phyloP scores from a whole-genome alignment of 2,797 vertebrate genomes.

The Morus bassanus region DNA sequence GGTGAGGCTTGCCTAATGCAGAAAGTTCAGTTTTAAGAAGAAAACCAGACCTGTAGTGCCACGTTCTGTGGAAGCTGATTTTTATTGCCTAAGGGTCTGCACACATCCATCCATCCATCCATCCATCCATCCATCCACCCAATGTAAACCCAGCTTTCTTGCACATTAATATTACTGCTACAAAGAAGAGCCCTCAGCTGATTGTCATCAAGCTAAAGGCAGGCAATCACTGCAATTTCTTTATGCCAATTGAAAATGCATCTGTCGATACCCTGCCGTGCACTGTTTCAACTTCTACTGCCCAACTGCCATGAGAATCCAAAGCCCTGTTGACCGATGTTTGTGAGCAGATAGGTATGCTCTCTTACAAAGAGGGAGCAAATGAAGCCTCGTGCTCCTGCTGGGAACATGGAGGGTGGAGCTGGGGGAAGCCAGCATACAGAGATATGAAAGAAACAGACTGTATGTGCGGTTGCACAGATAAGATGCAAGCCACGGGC shows the following conservation, averaged over 20 bases:
- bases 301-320: neutral
- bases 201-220: neutral
- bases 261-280: neutral
- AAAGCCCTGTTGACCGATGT: neutral
- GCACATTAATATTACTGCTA: neutral
- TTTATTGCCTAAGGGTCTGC: neutral
- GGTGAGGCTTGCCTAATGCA: neutral
- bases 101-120: neutral
- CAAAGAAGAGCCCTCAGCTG: neutral
- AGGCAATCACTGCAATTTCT: neutral
- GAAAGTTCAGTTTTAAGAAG: neutral
- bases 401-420: neutral
- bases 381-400: neutral
- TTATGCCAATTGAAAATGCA: neutral
- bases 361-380: neutral
- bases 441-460: neutral
- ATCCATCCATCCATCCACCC: neutral
- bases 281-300: neutral
- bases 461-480: neutral
- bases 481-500: fast-evolving
- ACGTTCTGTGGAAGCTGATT: neutral
- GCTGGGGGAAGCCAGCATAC: neutral
- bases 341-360: neutral
- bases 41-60: fast-evolving
- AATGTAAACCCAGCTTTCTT: neutral